Conservation (phyloP, 2,797 vertebrate species). For the Taenioides sp. region DNA sequence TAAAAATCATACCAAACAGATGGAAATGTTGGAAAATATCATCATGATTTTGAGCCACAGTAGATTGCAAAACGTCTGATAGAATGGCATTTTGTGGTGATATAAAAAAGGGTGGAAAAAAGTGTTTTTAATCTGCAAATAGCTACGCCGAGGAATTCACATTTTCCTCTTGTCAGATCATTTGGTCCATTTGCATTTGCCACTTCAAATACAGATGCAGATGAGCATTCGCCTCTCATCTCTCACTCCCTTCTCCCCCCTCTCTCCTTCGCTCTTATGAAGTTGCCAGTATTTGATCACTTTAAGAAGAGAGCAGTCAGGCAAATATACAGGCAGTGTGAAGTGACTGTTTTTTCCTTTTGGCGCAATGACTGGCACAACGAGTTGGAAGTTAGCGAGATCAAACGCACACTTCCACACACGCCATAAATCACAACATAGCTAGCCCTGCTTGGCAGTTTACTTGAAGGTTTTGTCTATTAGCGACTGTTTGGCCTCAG, state of each 20-base stretch:
- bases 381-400: constrained; percentile 59
- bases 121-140: constrained; percentile 59
- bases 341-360: constrained; percentile 40
- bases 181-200: constrained; percentile 79
- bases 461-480: constrained; percentile 32
- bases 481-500: constrained; percentile 20
- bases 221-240: constrained; percentile 68
- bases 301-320: constrained; percentile 70
- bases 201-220: constrained; percentile 70
- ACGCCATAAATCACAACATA: constrained; percentile 44
- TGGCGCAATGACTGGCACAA: constrained; percentile 64
- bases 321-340: constrained; percentile 48
- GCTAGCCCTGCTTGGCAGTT: constrained; percentile 33
- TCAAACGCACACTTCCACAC: constrained; percentile 49
- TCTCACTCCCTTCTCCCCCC: constrained; percentile 37
- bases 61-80: constrained; percentile 48
- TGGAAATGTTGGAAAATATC: constrained; percentile 32
- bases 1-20: constrained; percentile 47
- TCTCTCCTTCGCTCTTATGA: constrained; percentile 56
- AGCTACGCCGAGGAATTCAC: constrained; percentile 67
- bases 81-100: constrained; percentile 45
- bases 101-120: constrained; percentile 42
- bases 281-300: constrained; percentile 75
- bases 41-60: constrained; percentile 45
- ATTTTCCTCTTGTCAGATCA: constrained; percentile 75